Evolutionary conservation across 2,113 vertebrate genomes (phyloP).

Genomic region (Paracanthobrama guichenoti): DNA sequence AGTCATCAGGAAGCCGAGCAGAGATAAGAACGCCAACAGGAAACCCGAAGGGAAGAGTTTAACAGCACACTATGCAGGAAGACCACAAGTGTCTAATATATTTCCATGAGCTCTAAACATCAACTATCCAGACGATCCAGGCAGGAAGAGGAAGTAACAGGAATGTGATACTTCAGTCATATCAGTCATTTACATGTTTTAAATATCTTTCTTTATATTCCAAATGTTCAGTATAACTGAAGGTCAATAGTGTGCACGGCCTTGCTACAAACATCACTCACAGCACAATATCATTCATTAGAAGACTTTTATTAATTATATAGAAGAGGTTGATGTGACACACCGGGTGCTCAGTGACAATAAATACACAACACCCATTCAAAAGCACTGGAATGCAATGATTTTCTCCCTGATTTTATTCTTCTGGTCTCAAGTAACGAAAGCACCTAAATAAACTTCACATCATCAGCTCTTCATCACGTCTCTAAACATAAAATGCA

Average conservation of each 20-base stretch:
- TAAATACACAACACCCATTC: not conserved
- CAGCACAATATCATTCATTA: not conserved
- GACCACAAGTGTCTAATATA: not conserved
- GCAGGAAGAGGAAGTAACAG: not conserved
- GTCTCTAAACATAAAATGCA: slow-evolving; percentile 2
- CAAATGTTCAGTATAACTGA: not conserved
- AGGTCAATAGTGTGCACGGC: not conserved
- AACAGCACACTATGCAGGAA: not conserved
- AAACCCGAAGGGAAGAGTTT: not conserved
- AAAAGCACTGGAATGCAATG: not conserved
- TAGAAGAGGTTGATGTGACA: not conserved
- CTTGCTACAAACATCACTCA: not conserved
- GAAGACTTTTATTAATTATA: slow-evolving; percentile 25
- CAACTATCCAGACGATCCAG: not conserved
- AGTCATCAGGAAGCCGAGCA: slow-evolving; percentile 4
- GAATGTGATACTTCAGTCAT: not conserved
- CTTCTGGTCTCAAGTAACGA: not conserved
- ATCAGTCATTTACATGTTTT: not conserved
- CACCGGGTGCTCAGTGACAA: not conserved
- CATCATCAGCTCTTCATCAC: not conserved
- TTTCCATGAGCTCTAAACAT: not conserved
- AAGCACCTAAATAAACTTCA: not conserved
- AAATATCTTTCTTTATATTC: not conserved
- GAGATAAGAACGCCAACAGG: slow-evolving; percentile 29
- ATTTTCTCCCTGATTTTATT: not conserved